Conservation (phyloP, 37 sponge, comb jelly and placozoan species). For the Amphimedon queenslandica region DNA sequence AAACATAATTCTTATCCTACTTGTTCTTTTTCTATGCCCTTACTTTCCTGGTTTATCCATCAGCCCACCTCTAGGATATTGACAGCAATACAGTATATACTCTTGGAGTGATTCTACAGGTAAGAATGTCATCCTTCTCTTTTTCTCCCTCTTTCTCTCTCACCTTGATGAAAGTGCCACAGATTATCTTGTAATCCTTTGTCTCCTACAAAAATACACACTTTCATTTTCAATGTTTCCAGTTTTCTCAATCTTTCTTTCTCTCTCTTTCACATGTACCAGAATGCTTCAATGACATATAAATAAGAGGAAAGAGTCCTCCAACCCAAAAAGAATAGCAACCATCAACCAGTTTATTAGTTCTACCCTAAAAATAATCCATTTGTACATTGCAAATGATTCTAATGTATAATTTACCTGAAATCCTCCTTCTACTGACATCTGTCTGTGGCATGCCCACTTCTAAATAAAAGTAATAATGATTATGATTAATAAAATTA, state of each 20-base stretch:
- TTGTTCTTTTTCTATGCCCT: neutral
- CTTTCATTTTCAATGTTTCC: too few relatives aligned
- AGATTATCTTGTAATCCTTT: slow-evolving; percentile 18
- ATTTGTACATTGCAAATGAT: too few relatives aligned
- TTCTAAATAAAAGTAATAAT: slow-evolving; percentile 19
- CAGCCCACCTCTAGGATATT: slow-evolving; percentile 76
- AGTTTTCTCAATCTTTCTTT: too few relatives aligned
- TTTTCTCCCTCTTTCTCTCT: neutral
- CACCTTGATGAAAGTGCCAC: slow-evolving; percentile 60
- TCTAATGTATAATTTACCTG: too few relatives aligned
- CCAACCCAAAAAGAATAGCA: slow-evolving; percentile 99
- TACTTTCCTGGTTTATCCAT: slow-evolving; percentile 94
- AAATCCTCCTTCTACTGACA: slow-evolving; percentile 95
- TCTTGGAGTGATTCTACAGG: slow-evolving; percentile 80
- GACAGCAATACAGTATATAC: slow-evolving; percentile 93
- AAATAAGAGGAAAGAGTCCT: slow-evolving; percentile 85
- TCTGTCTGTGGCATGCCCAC: slow-evolving; percentile 85
- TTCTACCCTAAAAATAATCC: slow-evolving; percentile 72
- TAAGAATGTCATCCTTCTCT: too few relatives aligned
- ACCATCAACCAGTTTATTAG: slow-evolving; percentile 96
- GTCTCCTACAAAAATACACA: slow-evolving; percentile 10
- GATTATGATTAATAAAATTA: too few relatives aligned
- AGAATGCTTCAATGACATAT: slow-evolving; percentile 29
- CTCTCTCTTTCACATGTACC: too few relatives aligned
- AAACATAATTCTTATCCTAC: too few relatives aligned